These are phyloP conservation scores for Lepidothrix coronata DNA, from an alignment of 2,113 vertebrate genomes.

Conservation along the genomic window DNA sequence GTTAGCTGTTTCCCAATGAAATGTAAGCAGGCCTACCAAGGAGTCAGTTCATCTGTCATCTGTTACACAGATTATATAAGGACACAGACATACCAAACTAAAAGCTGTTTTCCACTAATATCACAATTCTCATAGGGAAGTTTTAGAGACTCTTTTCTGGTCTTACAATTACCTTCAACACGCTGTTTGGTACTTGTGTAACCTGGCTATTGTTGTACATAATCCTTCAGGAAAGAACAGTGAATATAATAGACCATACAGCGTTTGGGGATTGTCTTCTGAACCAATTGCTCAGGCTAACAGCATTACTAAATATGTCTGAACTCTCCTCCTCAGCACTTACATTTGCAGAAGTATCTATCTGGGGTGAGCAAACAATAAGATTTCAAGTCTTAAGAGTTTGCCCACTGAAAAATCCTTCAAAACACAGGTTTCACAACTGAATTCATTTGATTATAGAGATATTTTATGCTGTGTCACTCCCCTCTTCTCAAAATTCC, in stretches of 20 bases:
- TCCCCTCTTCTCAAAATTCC: not conserved
- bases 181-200: not conserved
- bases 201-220: not conserved
- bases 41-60: not conserved
- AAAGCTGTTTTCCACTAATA: not conserved
- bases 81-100: not conserved
- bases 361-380: not conserved
- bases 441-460: not conserved
- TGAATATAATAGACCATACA: not conserved
- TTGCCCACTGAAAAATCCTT: not conserved
- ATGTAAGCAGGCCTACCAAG: not conserved
- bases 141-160: not conserved
- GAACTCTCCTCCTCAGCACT: not conserved
- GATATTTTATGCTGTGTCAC: not conserved
- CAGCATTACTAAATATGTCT: not conserved
- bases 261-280: not conserved
- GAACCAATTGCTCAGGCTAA: not conserved
- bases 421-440: not conserved
- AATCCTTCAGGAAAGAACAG: not conserved
- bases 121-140: not conserved
- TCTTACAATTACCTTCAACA: not conserved
- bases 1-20: not conserved
- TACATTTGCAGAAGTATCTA: not conserved
- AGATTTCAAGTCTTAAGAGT: not conserved
- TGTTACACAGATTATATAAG: not conserved